Percentiles rank a stretch among this genome's conserved stretches.
These are phyloP conservation scores for Ylistrum balloti DNA, from an alignment of 1,140 invertebrate species.

Conservation along the genomic window DNA sequence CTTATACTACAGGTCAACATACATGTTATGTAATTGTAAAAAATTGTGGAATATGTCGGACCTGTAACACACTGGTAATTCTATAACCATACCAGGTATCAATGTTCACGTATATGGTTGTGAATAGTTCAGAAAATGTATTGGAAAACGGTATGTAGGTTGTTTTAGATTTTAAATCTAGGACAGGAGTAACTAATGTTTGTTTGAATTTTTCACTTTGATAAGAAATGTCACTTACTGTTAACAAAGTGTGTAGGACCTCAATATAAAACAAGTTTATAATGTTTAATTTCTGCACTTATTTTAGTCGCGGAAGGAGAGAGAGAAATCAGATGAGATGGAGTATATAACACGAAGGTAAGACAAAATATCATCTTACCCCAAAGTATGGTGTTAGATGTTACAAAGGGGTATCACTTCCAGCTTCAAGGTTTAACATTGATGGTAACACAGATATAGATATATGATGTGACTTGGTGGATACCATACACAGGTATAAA, in stretches of 20 bases:
- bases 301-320: constrained; percentile 87
- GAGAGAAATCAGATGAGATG: constrained; percentile 93
- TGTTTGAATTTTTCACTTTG: not conserved
- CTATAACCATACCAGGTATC: not conserved
- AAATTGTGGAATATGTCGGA: too few relatives aligned
- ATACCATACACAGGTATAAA: too few relatives aligned
- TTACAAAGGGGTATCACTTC: too few relatives aligned
- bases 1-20: not conserved
- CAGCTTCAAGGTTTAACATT: too few relatives aligned
- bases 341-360: constrained; percentile 91
- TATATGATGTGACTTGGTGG: too few relatives aligned
- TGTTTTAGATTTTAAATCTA: not conserved
- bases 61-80: not conserved
- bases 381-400: too few relatives aligned
- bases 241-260: not conserved
- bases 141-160: not conserved
- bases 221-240: not conserved
- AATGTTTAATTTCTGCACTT: constrained; percentile 43
- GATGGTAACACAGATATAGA: too few relatives aligned
- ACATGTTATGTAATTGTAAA: not conserved
- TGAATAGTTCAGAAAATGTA: not conserved
- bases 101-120: not conserved
- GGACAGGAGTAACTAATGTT: not conserved
- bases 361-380: constrained; percentile 43
- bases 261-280: not conserved